Percentiles rank a stretch among this genome's conserved stretches.
Conservation (phyloP, 2,888 invertebrate genomes). For the Digitonthophagus gazella region DNA sequence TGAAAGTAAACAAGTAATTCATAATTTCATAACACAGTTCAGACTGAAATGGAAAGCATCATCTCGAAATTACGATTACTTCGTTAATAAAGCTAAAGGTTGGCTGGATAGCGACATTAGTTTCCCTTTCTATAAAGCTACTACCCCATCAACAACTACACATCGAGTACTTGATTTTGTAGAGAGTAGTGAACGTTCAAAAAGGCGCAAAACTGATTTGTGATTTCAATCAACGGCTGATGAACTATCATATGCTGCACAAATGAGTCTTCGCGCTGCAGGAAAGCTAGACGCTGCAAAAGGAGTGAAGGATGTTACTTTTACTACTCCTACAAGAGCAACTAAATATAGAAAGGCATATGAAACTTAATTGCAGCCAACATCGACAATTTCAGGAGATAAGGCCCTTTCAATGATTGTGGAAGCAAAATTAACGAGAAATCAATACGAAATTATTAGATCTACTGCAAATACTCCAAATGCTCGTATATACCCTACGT, state of each 20-base stretch:
- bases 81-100: no score
- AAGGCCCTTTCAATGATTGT: conserved; percentile 27
- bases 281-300: conserved; percentile 32
- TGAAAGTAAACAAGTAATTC: no score
- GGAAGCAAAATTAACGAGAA: conserved; percentile 22
- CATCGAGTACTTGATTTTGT: no score
- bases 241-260: conserved; percentile 28
- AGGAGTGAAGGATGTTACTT: conserved; percentile 28
- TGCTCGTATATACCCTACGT: conserved; percentile 26
- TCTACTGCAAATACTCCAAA: conserved; percentile 9
- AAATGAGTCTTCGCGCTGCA: conserved; percentile 32
- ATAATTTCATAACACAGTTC: no score
- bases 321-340: conserved; percentile 29
- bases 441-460: conserved; percentile 16
- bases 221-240: conserved; percentile 21
- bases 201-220: conserved; percentile 23
- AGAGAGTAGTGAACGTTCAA: conserved; percentile 13
- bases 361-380: neutral
- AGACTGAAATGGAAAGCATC: no score
- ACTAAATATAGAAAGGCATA: conserved; percentile 27
- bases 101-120: no score
- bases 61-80: no score
- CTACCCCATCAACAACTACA: no score
- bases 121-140: no score
- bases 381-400: conserved; percentile 1